Evolutionary conservation across 1,140 invertebrate genomes (phyloP), one percentile per base, ranked within the genome.

Genomic region (Drosophila elegans): DNA sequence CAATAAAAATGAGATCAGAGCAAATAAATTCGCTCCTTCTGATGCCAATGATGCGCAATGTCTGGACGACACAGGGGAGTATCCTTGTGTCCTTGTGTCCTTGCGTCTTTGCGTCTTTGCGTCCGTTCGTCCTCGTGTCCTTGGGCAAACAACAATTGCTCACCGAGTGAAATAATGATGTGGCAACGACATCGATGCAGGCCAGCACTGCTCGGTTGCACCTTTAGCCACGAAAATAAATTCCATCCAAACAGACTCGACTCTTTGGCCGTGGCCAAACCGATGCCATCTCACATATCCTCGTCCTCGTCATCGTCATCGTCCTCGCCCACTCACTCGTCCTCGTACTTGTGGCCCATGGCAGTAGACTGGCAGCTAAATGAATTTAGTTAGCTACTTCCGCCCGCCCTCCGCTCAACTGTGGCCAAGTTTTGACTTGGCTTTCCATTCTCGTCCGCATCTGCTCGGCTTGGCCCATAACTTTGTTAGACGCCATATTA

Each of bases 1-100:
- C 75, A 78, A 78, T 78, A 78, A 78, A 78, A 78, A 78, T 64
- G 75, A 78, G 75, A 78, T 78, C 74, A 55, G 51, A 64, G 51
- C 75, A 78, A 72, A 78, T 78, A 78, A 78, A 78, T 78, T 59
- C 51, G 54, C 16, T 41, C 56, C 63, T 16, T 25, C 56, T 34
- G 44, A 21, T 9, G 34, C 55, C 45, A 27, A 36, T 49, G 27
- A 36, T 49, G 27, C 39, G 53, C 25, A 34, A 53, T 51, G 51
- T 41, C 36, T 16, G 32, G 13, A 11, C 4, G 13, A 6, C 16
- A 21, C 1, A 21, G 16, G 16, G 16, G 16, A 21, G 16, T 21
- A 16, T 48, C 44, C 49, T 32, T 51, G 51, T 36, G 3, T 67
- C 45, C 25, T 41, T 41, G 42, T 21, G 29, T 48, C 44, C 49